Evolutionary conservation across 2,888 invertebrate species (phyloP).

Genomic region (Invenusta paracnida): DNA sequence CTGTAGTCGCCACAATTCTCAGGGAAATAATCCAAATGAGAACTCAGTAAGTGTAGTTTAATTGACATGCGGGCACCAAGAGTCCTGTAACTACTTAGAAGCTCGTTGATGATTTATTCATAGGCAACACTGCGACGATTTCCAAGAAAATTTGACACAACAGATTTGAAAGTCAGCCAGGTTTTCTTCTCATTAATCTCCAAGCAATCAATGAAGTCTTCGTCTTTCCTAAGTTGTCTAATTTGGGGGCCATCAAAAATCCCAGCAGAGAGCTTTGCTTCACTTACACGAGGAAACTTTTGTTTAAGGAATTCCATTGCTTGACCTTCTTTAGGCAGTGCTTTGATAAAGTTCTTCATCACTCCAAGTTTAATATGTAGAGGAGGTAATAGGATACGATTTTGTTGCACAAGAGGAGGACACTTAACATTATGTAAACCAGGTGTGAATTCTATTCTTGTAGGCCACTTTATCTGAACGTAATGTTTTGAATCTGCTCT

Average conservation of each 20-base stretch:
- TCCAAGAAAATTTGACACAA: no score
- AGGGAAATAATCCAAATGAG: no score
- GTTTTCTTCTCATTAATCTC: no score
- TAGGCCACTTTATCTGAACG: neutral
- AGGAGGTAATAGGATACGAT: neutral
- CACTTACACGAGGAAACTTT: no score
- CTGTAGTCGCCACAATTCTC: constrained; percentile 52
- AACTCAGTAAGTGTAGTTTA: no score
- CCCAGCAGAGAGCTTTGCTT: constrained; percentile 41
- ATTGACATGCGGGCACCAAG: no score
- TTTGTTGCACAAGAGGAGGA: no score
- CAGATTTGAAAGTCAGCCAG: no score
- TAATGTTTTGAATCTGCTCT: neutral
- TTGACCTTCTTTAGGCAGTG: constrained; percentile 36
- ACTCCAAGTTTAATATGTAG: neutral
- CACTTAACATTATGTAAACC: neutral
- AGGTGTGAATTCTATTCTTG: neutral
- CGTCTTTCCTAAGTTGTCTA: constrained; percentile 28
- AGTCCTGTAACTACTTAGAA: no score
- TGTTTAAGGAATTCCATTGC: constrained; percentile 45
- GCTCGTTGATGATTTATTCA: no score
- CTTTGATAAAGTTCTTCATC: constrained; percentile 10
- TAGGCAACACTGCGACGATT: no score
- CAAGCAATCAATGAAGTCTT: no score
- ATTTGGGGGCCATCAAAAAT: constrained; percentile 45